Conservation (phyloP, 2,888 invertebrate genomes). For the Drosophila pseudotakahashii region DNA sequence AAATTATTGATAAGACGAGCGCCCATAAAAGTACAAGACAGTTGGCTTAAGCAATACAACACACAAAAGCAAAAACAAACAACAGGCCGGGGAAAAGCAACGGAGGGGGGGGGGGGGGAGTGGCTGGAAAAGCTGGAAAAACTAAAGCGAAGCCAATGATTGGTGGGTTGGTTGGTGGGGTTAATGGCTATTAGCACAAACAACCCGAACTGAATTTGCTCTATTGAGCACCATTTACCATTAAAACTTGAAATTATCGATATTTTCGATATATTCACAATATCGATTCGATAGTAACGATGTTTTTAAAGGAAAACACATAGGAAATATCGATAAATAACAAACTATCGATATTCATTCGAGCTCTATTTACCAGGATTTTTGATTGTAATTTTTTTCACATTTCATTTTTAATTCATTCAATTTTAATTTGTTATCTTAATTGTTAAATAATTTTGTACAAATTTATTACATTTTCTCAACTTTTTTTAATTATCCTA, state of each 20-base stretch:
- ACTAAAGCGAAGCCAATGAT: constrained; percentile 25
- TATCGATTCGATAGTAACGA: no score
- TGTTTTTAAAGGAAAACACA: no score
- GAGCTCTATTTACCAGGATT: no score
- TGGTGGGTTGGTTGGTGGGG: constrained; percentile 9
- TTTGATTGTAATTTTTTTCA: no score
- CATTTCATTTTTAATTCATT: no score
- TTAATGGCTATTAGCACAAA: constrained; percentile 1
- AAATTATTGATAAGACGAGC: constrained; percentile 82
- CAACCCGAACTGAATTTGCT: constrained; percentile 9
- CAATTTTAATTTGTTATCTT: no score
- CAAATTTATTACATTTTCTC: not conserved
- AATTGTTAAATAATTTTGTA: no score
- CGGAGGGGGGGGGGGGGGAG: not conserved
- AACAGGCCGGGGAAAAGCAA: not conserved
- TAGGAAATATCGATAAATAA: no score
- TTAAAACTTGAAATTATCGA: no score
- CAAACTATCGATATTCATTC: no score
- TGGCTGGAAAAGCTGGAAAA: constrained; percentile 37
- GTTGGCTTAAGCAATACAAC: constrained; percentile 69
- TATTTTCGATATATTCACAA: no score
- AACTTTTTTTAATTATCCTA: not conserved
- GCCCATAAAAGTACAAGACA: constrained; percentile 79
- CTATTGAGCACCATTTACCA: not conserved
- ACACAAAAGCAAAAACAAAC: constrained; percentile 5